Conservation (phyloP, 2,113 vertebrate genomes). For the Neoarius graeffei region DNA sequence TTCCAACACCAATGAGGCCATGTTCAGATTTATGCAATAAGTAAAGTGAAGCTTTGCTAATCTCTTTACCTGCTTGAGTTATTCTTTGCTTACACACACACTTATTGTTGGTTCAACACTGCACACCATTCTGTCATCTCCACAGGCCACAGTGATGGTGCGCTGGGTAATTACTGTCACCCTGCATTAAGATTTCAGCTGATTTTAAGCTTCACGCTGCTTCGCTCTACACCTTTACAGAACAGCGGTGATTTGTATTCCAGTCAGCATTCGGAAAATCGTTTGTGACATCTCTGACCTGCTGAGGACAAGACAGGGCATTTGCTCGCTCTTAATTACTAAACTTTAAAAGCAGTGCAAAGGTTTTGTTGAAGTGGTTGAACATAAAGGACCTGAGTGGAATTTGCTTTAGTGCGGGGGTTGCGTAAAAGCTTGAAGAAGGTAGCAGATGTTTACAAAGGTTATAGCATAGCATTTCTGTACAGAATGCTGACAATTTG, state of each 20-base stretch:
- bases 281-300: background rate
- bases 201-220: constrained; percentile 20
- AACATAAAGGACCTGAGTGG: background rate
- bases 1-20: background rate
- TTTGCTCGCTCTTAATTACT: constrained; percentile 1
- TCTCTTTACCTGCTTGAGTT: constrained; percentile 64
- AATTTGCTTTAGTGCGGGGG: background rate
- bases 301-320: background rate
- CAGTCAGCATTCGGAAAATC: background rate
- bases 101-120: constrained; percentile 61
- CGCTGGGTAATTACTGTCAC: constrained; percentile 65
- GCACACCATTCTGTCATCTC: constrained; percentile 66
- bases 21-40: background rate
- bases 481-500: no score
- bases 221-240: background rate
- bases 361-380: background rate
- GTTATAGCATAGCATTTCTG: no score
- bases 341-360: constrained; percentile 24
- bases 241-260: constrained; percentile 18
- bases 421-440: background rate
- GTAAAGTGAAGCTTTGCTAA: constrained; percentile 50
- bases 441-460: background rate
- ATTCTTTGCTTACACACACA: constrained; percentile 55
- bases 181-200: constrained; percentile 59
- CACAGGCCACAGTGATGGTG: constrained; percentile 60